phyloP scores from a whole-genome alignment of 1,140 invertebrate species.

The roundworm (Caenorhabditis elegans) region DNA sequence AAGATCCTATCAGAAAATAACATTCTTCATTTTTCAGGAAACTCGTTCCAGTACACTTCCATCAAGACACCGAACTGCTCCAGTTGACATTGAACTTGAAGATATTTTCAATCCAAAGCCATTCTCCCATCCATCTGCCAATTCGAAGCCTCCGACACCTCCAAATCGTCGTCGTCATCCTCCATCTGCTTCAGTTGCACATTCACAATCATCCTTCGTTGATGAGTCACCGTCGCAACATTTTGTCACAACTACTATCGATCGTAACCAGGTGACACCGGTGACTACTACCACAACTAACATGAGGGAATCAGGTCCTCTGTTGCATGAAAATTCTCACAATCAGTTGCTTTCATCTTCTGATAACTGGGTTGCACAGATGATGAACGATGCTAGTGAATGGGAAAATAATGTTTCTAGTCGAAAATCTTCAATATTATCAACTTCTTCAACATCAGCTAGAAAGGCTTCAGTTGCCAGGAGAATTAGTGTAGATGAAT shows the following conservation, averaged over 20 bases:
- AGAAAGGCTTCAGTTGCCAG: constrained; percentile 18
- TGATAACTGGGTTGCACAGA: constrained; percentile 13
- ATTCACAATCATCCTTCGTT: constrained; percentile 7
- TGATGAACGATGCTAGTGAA: constrained; percentile 18
- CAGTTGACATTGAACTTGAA: background rate
- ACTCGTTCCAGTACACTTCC: background rate
- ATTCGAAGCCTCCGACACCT: background rate
- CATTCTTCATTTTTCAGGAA: background rate
- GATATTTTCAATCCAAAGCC: constrained; percentile 11
- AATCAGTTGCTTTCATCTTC: constrained; percentile 1
- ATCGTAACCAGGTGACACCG: constrained; percentile 14
- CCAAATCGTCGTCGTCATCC: background rate
- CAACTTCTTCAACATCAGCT: background rate
- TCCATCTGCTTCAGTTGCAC: background rate
- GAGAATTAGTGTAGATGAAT: constrained; percentile 14
- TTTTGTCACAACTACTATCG: background rate
- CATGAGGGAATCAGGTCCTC: background rate
- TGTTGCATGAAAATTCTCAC: constrained; percentile 1
- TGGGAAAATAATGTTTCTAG: constrained; percentile 14
- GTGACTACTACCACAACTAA: background rate
- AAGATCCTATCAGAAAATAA: too few species aligned
- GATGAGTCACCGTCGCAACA: constrained; percentile 1
- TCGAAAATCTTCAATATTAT: constrained; percentile 2
- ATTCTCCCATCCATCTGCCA: background rate
- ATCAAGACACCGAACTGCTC: background rate